phyloP scores from a whole-genome alignment of 1,140 invertebrate species.

The Semibalanus balanoides region DNA sequence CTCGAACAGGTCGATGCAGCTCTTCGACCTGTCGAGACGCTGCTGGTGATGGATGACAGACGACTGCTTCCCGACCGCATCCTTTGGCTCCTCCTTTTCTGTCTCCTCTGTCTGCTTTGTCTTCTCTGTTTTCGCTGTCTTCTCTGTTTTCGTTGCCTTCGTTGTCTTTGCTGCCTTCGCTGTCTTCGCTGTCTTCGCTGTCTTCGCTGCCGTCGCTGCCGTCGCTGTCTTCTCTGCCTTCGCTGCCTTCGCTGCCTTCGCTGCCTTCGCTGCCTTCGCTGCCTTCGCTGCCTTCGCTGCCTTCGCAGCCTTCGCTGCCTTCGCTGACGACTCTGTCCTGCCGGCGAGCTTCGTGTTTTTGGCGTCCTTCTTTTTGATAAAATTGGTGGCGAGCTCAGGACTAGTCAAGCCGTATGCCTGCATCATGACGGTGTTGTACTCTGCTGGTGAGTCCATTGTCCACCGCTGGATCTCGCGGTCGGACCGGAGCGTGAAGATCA shows the following conservation, averaged over 20 bases:
- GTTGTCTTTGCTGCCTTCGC: not conserved
- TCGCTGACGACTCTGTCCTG: not conserved
- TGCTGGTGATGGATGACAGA: too few relatives aligned
- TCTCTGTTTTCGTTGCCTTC: not conserved
- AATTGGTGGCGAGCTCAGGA: not conserved
- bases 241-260: too few relatives aligned
- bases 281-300: too few relatives aligned
- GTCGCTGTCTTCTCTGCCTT: too few relatives aligned
- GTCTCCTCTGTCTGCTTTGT: too few relatives aligned
- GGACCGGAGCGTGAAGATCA: too few relatives aligned
- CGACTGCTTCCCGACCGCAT: too few relatives aligned
- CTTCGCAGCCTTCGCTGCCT: not conserved
- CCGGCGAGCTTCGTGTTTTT: not conserved
- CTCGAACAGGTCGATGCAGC: not conserved
- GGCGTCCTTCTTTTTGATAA: not conserved
- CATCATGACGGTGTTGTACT: not conserved
- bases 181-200: not conserved
- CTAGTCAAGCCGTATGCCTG: not conserved
- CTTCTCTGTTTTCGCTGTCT: too few relatives aligned
- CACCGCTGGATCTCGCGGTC: too few relatives aligned
- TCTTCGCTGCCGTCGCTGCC: not conserved
- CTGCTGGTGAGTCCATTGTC: not conserved
- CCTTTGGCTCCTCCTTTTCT: too few relatives aligned
- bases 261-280: too few relatives aligned
- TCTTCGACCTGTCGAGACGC: not conserved